These are phyloP conservation scores for Helicorthomorpha holstii DNA, from an alignment of 1,140 invertebrate species.

Conservation along the genomic window DNA sequence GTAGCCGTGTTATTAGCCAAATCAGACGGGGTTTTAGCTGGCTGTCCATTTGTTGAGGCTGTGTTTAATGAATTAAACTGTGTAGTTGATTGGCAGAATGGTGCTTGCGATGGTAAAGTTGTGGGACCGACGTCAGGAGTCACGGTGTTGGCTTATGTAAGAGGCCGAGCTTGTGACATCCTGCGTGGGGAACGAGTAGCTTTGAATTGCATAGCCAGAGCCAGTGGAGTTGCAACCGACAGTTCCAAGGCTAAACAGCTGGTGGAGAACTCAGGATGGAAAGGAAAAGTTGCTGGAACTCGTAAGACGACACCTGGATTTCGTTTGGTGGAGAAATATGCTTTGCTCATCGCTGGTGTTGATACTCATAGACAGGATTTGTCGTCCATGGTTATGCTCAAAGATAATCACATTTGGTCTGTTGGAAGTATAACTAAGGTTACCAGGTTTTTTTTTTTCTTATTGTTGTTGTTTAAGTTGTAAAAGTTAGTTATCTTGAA, in stretches of 20 bases:
- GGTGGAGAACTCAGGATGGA: background rate
- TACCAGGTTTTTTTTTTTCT: background rate
- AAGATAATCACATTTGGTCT: constrained; percentile 32
- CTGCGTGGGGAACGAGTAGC: constrained; percentile 28
- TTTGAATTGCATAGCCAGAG: constrained; percentile 26
- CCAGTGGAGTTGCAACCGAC: constrained; percentile 29
- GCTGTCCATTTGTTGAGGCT: constrained; percentile 28
- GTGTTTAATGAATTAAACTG: constrained; percentile 27
- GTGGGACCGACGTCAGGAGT: background rate
- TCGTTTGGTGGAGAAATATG: constrained; percentile 32
- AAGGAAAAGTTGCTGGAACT: constrained; percentile 14
- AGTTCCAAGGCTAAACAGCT: constrained; percentile 15
- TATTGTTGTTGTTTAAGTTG: background rate
- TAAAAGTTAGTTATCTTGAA: constrained; percentile 6
- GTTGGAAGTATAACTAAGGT: constrained; percentile 25
- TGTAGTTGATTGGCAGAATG: constrained; percentile 20
- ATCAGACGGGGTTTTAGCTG: constrained; percentile 25
- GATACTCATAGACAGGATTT: constrained; percentile 29
- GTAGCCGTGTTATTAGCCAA: constrained; percentile 20
- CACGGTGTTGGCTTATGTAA: constrained; percentile 1
- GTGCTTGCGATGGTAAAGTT: constrained; percentile 18
- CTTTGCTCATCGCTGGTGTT: constrained; percentile 27
- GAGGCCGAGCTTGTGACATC: constrained; percentile 19
- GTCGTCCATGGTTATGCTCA: constrained; percentile 33
- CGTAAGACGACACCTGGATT: constrained; percentile 34